These are phyloP conservation scores for Zootoca vivipara DNA, from an alignment of 2,113 vertebrate species.

Conservation along the genomic window DNA sequence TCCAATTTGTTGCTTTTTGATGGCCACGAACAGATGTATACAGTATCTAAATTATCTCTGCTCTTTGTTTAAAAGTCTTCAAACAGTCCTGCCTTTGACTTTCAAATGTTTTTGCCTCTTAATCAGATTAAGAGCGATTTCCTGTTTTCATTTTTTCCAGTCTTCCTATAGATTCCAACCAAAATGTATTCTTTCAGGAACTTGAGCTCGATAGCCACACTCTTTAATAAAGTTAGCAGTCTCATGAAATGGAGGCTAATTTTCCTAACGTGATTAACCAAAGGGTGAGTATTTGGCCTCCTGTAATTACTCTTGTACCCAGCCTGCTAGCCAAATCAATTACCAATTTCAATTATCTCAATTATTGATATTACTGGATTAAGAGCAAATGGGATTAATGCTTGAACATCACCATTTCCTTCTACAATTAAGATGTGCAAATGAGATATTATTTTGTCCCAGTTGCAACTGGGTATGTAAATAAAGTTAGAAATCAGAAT, in stretches of 20 bases:
- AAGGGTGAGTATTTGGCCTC: neutral
- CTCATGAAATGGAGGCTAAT: neutral
- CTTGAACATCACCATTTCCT: neutral
- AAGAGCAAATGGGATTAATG: slow-evolving; percentile 1
- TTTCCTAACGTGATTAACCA: neutral
- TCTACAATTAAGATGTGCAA: neutral
- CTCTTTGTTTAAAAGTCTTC: neutral
- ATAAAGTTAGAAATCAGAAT: neutral
- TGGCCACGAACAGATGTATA: neutral
- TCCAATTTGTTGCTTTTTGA: neutral
- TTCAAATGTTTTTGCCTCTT: neutral
- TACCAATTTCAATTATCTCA: slow-evolving; percentile 29
- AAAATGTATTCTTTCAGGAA: neutral
- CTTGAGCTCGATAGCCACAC: neutral
- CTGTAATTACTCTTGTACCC: neutral
- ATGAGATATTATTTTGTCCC: neutral
- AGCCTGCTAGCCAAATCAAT: slow-evolving; percentile 1
- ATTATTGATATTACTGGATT: neutral
- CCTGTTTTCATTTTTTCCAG: neutral
- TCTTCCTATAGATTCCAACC: neutral
- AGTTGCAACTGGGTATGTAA: neutral
- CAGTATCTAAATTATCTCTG: neutral
- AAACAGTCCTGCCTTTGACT: neutral
- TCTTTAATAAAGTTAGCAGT: slow-evolving; percentile 20
- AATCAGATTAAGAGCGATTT: slow-evolving; percentile 28